These are phyloP conservation scores for Lates japonicus DNA, from an alignment of 2,797 vertebrate genomes.

Conservation along the genomic window DNA sequence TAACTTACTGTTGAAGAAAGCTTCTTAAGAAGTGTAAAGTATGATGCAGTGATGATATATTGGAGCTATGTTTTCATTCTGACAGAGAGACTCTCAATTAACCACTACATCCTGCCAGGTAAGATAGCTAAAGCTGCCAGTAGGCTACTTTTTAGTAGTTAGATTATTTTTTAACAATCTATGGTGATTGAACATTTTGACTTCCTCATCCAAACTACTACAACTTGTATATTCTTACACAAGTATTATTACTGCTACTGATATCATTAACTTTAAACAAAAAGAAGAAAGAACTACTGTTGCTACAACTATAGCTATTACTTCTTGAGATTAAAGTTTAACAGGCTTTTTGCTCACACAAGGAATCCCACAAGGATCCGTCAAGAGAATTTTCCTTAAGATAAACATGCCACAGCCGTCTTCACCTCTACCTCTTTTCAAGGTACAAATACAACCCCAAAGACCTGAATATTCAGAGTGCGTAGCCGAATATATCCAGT, in stretches of 20 bases:
- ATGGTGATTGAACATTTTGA: background rate
- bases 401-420: slow-evolving; percentile 32
- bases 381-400: slow-evolving; percentile 24
- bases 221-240: background rate
- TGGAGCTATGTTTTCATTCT: background rate
- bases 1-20: background rate
- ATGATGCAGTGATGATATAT: no score
- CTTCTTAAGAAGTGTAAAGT: background rate
- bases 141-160: no score
- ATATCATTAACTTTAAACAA: background rate
- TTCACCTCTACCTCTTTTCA: slow-evolving; percentile 17
- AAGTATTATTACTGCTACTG: background rate
- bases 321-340: background rate
- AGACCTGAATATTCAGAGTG: slow-evolving; percentile 54
- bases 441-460: slow-evolving; percentile 29
- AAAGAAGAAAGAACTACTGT: background rate
- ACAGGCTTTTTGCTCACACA: background rate
- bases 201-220: background rate
- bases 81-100: no score
- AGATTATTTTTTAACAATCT: no score
- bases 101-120: no score
- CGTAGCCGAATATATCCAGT: slow-evolving; percentile 48
- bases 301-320: background rate
- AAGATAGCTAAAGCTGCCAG: no score
- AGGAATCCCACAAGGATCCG: slow-evolving; percentile 4